Evolutionary conservation across 2,888 invertebrate species (phyloP), one percentile per base, ranked within the genome.

Genomic region (Tetranychus truncatus): DNA sequence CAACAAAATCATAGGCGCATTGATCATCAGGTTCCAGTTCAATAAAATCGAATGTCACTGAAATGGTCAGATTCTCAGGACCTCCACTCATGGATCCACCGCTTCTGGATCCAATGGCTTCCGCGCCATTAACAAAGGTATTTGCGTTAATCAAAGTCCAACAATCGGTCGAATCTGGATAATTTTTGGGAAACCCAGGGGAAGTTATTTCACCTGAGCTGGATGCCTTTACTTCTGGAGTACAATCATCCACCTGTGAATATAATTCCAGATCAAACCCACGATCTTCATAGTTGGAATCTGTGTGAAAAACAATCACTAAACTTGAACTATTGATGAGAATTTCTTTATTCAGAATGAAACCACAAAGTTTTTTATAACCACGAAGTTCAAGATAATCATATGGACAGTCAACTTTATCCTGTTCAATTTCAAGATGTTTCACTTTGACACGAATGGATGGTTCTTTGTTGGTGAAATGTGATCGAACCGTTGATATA

Each of bases 101-200:
- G 4, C 72, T 45, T 45, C 72, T 7, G 11, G 44, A 5, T 45
- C 72, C n/a, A 34, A 11, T 34, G n/a, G 34, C 34, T 34, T 34
- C 34, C 24, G 24, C 71, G 2, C 24, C 20, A 24, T 72, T 45
- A 15, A 45, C 75, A 8, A 69, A 69, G 5, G 69, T 24, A 20
- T 69, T 69, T 11, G 78, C 77, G 1, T 75, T 74, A 7, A 80
- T 77, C 15, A 77, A 69, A 3, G 78, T 79, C 79, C 78, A 80
- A 75, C 80, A 80, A 71, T 80, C 80, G 3, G 76, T 76, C 18
- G 77, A 77, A 74, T 79, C 78, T 4, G 79, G 79, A 71, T 80
- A 80, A 73, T 78, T 77, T 9, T 78, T 73, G 6, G 80, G 80
- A 76, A 77, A 80, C 1, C 75, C 75, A 0, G 80, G 80, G 75